Evolutionary conservation across 2,113 vertebrate species (phyloP), one percentile per base, ranked within the genome.

Genomic region (Microcebus ravelobensis): DNA sequence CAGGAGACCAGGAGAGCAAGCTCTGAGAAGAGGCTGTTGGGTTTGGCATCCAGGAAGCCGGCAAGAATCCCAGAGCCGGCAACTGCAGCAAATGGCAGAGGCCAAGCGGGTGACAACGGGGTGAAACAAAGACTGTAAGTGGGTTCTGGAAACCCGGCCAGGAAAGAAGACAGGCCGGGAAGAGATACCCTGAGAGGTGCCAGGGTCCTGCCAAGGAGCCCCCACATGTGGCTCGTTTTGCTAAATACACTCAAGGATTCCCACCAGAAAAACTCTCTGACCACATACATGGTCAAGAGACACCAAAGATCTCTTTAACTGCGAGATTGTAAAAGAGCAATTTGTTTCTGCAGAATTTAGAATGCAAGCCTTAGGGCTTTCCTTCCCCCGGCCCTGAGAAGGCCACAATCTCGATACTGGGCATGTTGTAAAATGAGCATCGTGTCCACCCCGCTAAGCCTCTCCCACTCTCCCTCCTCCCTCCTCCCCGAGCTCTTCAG

Each of bases 341-440:
- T 55, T 83, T 74, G 70, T 77, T 92, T 74, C 84, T n/a, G 68
- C 31, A 50, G 27, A n/a, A 52, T 71, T 21, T 74, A 42, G 83
- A 85, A 82, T 4, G 27, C 31, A 77, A 80, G 63, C 55, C 67
- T 61, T 20, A 14, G 12, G 23, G 39, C 20, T 2, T 6, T 71
- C 36, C 34, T 20, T 70, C 88, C 42, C 25, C 87, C 34, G 50
- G 48, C 21, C 3, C 57, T 23, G 50, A 42, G 65, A 36, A 94
- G 39, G 52, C 79, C 29, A 14, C 20, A 1, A 29, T 57, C 42
- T n/a, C 0, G 0, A 25, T 3, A 29, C 21, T 14, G 36, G 61
- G 61, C 15, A 11, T 48, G 65, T 31, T 34, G 80, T 63, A 4
- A 87, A 80, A 77, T 27, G 52, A 83, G n/a, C 42, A 29, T 52